Base-by-base conservation (phyloP, 2,888 invertebrate species). In the Cancer borealis region DNA sequence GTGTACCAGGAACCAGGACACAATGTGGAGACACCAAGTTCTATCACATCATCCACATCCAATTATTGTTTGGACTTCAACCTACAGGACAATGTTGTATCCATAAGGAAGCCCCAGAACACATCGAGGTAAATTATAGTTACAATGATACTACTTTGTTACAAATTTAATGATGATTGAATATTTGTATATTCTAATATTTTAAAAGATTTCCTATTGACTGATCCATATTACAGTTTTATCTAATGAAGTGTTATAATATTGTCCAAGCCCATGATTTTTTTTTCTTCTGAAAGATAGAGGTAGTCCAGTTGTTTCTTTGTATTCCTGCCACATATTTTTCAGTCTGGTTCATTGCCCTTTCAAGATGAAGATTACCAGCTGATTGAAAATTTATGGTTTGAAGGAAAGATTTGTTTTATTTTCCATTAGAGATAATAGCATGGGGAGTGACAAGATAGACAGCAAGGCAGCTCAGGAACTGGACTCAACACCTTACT, bases 11-110 rank as follows among this genome's bases (percentile, higher is more conserved):
- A 94, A 30, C 84, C 92, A 26, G 54, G 60, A 21, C 54, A 91
- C 46, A 91, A 47, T 88, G 94, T 94, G n/a, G 94, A 94, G 10
- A 94, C 94, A 10, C 92, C 92, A 8, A 92, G 60, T 45, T 94
- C 94, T n/a, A 92, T 94, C 66, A 91, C 94, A 14, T 94, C 94
- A 26, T 94, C 94, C 30, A 84, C 91, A 26, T 94, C 94, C 8
- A 94, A 94, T 87, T 94, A 94, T 60, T 94, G 94, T 26, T 87
- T 94, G 30, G 94, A 94, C 87, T 91, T 94, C 60, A 94, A 94
- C 39, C 66, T 94, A 26, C 92, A 94, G 39, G 94, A 94, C 5
- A 91, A 91, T 91, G 94, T 94, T 84, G 94, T 94, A 6, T 94
- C 94, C 46, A 93, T 94, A 66, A 92, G 87, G 26, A 94, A 94